Evolutionary conservation across 2,797 vertebrate genomes (phyloP), one percentile per base, ranked within the genome.

Genomic region (Lindbergichthys nudifrons): DNA sequence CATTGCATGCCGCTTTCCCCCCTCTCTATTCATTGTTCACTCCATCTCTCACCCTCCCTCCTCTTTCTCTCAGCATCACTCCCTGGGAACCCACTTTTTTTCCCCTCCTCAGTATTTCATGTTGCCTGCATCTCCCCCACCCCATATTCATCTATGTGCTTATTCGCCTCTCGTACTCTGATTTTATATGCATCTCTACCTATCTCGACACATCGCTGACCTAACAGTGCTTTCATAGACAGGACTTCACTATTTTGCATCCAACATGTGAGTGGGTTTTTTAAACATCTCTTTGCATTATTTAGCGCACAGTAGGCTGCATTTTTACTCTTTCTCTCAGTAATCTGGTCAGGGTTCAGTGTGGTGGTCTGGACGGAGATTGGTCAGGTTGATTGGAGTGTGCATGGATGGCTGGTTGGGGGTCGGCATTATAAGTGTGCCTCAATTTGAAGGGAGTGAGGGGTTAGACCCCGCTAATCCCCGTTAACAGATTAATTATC

Each of bases 401-500:
- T 65, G 79, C n/a, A 19, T 68, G 77, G 76, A 81, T 75, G 60
- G 57, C 59, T 59, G 81, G 77, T 80, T 36, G 88, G 86, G 78
- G 82, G 88, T 89, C 50, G 75, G 41, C 48, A 39, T 69, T 58
- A 60, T 54, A 72, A 86, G 74, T 60, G 65, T 67, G 71, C 73
- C 68, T 81, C 65, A 13, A 73, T 70, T 73, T 59, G 74, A 73
- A 73, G 82, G 63, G 80, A 89, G 75, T 74, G 71, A 88, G 83
- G 82, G 84, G 87, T 81, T 77, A 62, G 83, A 86, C 70, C 81
- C 70, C 1, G 42, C 69, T 89, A 91, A 93, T 90, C 90, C 83
- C 72, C 26, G 78, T 86, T 93, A 88, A 89, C 88, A 91, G 83
- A 90, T 91, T 92, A 84, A 93, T 92, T 89, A 88, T 92, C 87